A percentile compares a stretch with the other conserved stretches of the same genome.
Evolutionary conservation across 2,888 invertebrate species (phyloP).

Genomic region (Spodoptera exigua): DNA sequence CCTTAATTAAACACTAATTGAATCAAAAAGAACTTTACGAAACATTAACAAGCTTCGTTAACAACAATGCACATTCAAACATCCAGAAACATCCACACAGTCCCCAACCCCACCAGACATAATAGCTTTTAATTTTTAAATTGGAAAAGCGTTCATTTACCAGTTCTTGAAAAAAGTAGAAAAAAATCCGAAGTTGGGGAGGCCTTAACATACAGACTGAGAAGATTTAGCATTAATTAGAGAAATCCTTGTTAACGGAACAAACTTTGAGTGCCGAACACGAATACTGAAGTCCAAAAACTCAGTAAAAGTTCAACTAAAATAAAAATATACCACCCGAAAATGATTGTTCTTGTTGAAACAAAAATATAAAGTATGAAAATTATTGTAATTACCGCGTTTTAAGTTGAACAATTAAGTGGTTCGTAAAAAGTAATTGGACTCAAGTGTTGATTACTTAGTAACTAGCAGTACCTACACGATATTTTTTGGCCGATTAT

Average conservation of each 20-base stretch:
- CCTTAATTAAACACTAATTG: not conserved
- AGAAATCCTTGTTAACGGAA: constrained; percentile 65
- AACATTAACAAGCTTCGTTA: constrained; percentile 24
- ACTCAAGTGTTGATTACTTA: constrained; percentile 40
- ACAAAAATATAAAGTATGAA: constrained; percentile 3
- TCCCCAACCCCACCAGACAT: constrained; percentile 38
- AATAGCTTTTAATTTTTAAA: constrained; percentile 60
- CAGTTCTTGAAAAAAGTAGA: constrained; percentile 41
- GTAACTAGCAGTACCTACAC: constrained; percentile 28
- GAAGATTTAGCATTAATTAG: constrained; percentile 75
- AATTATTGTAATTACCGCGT: constrained; percentile 33
- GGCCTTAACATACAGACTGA: constrained; percentile 66
- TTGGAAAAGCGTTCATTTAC: constrained; percentile 60
- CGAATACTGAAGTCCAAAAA: constrained; percentile 9
- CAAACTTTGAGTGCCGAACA: constrained; percentile 51
- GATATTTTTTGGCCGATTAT: constrained; percentile 11
- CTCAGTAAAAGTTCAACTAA: constrained; percentile 15
- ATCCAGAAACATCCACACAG: constrained; percentile 9
- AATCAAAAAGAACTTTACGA: constrained; percentile 20
- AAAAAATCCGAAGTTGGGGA: constrained; percentile 50
- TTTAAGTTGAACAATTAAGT: constrained; percentile 39
- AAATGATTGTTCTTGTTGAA: constrained; percentile 30
- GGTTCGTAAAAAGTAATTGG: constrained; percentile 38
- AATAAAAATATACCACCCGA: constrained; percentile 30
- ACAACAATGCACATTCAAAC: constrained; percentile 49